Percentiles rank a stretch among this genome's conserved stretches.
Evolutionary conservation across 2,888 invertebrate species (phyloP).

Genomic region (Lasioglossum figueresi): DNA sequence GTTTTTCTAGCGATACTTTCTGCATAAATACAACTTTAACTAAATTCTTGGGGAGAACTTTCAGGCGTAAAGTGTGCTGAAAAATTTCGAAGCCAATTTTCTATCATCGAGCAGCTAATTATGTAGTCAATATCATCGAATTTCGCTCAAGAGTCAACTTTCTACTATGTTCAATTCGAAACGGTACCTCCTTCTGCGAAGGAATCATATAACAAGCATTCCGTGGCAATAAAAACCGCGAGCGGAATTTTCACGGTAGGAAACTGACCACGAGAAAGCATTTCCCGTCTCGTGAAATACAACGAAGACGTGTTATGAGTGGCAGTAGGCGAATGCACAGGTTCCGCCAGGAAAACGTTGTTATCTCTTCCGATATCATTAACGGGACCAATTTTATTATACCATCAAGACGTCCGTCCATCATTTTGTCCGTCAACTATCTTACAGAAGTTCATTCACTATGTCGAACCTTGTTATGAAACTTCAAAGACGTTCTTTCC

Average conservation of each 20-base stretch:
- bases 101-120: not conserved
- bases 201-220: slow-evolving; percentile 1
- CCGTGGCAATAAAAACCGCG: slow-evolving; percentile 17
- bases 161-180: slow-evolving; percentile 8
- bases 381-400: not conserved
- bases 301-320: not conserved
- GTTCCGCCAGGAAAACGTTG: not conserved
- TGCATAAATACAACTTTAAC: not conserved
- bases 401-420: not conserved
- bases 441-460: not conserved
- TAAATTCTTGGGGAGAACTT: not conserved
- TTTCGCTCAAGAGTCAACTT: slow-evolving; percentile 11
- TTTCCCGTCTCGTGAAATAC: slow-evolving; percentile 2
- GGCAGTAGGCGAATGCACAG: not conserved
- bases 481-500: not conserved
- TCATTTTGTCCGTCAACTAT: not conserved
- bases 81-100: not conserved
- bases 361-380: not conserved
- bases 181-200: not conserved
- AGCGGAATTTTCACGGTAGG: slow-evolving; percentile 15
- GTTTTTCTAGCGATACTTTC: not conserved
- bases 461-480: not conserved
- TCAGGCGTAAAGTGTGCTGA: not conserved
- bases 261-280: slow-evolving; percentile 16
- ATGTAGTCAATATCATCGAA: slow-evolving; percentile 8